Evolutionary conservation across 2,797 vertebrate genomes (phyloP).

Genomic region (Nyctalus aviator): DNA sequence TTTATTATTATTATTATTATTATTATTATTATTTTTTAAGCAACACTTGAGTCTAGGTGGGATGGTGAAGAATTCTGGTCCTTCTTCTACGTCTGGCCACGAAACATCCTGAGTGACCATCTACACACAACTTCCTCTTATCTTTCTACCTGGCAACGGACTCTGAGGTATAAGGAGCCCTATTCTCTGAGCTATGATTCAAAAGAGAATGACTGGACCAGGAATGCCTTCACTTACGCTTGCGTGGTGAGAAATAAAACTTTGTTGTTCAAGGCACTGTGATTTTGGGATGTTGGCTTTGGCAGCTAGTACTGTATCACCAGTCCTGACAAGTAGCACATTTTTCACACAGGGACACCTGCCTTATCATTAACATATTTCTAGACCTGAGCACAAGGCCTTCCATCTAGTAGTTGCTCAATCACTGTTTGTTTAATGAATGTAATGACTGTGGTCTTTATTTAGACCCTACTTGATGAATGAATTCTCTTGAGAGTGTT

Average conservation of each 20-base stretch:
- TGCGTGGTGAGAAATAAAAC: not conserved
- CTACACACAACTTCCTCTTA: not conserved
- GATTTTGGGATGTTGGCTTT: not conserved
- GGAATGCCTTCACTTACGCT: not conserved
- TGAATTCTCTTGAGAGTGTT: not conserved
- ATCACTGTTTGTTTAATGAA: not conserved
- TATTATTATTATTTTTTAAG: too few species aligned
- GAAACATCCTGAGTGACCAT: not conserved
- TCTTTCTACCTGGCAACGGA: not conserved
- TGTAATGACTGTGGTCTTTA: not conserved
- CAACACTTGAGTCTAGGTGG: not conserved
- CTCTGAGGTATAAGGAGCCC: not conserved
- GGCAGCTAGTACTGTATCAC: not conserved
- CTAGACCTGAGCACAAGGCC: not conserved
- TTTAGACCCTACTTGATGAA: not conserved
- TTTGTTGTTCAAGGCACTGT: conserved; percentile 11
- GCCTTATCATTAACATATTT: not conserved
- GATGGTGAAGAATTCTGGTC: not conserved
- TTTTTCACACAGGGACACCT: not conserved
- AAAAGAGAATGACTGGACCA: not conserved
- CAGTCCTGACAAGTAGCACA: not conserved
- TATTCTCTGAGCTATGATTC: not conserved
- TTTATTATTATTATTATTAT: too few species aligned
- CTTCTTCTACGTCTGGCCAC: not conserved
- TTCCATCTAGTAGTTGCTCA: not conserved